Conservation (phyloP, 2,113 vertebrate species). For the Alouatta palliata region DNA sequence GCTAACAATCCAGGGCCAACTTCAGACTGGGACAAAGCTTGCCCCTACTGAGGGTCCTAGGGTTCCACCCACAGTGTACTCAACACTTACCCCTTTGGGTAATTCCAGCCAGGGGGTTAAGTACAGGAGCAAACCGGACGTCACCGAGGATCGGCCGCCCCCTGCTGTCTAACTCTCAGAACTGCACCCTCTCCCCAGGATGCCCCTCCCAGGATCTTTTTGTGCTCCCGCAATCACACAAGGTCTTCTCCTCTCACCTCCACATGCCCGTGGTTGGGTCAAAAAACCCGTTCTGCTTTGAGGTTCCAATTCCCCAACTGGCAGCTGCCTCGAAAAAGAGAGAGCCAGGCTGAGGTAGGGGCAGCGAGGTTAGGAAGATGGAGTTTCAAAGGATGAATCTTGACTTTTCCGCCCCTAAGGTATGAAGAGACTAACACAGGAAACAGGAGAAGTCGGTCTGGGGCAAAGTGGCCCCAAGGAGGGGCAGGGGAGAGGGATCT, state of each 20-base stretch:
- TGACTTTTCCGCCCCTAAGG: constrained; percentile 53
- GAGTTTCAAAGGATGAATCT: constrained; percentile 30
- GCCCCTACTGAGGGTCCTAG: background rate
- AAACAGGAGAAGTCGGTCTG: background rate
- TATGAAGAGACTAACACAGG: background rate
- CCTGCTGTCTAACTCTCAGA: constrained; percentile 59
- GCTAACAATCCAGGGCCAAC: background rate
- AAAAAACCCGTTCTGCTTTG: background rate
- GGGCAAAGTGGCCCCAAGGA: constrained; percentile 33
- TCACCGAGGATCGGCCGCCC: constrained; percentile 58
- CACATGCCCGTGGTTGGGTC: background rate
- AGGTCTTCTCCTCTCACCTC: background rate
- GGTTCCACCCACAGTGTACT: background rate
- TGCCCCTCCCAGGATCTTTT: background rate
- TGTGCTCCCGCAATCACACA: background rate
- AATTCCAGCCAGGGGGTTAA: background rate
- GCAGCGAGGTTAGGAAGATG: background rate
- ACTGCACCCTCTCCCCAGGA: background rate
- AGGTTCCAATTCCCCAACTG: background rate
- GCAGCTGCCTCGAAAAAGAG: background rate
- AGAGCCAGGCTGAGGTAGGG: background rate
- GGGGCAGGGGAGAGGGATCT: constrained; percentile 27
- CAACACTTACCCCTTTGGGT: background rate
- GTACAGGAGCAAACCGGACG: background rate
- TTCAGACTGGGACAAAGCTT: background rate